Evolutionary conservation across 2,113 vertebrate genomes (phyloP).

Genomic region (Anolis sagrei): DNA sequence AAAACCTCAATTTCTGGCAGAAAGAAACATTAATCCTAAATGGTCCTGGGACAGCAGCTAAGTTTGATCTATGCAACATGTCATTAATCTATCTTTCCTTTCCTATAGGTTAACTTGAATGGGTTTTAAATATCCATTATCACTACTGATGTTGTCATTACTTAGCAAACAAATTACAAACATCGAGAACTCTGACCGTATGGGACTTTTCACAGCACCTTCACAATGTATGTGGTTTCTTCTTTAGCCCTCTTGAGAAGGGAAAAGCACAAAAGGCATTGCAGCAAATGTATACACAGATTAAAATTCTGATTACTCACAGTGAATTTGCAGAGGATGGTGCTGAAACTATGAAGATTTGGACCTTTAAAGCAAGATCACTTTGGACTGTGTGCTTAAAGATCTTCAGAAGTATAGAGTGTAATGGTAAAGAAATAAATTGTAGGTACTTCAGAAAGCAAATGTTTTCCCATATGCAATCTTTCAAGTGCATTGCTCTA

Average conservation of each 20-base stretch:
- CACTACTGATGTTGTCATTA: slow-evolving; percentile 37
- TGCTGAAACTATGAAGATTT: not conserved
- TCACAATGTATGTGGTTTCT: slow-evolving; percentile 25
- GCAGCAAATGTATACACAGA: slow-evolving; percentile 42
- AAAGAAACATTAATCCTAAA: slow-evolving; percentile 72
- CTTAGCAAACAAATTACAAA: slow-evolving; percentile 36
- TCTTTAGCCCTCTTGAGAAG: slow-evolving; percentile 37
- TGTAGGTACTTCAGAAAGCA: not conserved
- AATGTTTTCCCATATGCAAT: not conserved
- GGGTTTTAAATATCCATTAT: slow-evolving; percentile 51
- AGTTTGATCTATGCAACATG: slow-evolving; percentile 66
- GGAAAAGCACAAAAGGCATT: slow-evolving; percentile 43
- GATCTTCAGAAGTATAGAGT: not conserved
- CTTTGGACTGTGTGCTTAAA: not conserved
- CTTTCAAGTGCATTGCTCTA: not conserved
- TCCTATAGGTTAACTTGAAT: slow-evolving; percentile 47
- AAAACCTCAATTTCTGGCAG: slow-evolving; percentile 75
- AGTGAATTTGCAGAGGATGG: not conserved
- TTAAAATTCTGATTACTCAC: slow-evolving; percentile 39
- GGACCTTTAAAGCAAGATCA: not conserved
- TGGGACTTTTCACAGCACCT: slow-evolving; percentile 21
- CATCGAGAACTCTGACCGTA: slow-evolving; percentile 49
- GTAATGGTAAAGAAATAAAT: not conserved
- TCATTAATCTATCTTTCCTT: slow-evolving; percentile 58
- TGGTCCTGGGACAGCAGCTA: slow-evolving; percentile 66